These are phyloP conservation scores for Sardina pilchardus DNA, from an alignment of 2,113 vertebrate species.

Conservation along the genomic window DNA sequence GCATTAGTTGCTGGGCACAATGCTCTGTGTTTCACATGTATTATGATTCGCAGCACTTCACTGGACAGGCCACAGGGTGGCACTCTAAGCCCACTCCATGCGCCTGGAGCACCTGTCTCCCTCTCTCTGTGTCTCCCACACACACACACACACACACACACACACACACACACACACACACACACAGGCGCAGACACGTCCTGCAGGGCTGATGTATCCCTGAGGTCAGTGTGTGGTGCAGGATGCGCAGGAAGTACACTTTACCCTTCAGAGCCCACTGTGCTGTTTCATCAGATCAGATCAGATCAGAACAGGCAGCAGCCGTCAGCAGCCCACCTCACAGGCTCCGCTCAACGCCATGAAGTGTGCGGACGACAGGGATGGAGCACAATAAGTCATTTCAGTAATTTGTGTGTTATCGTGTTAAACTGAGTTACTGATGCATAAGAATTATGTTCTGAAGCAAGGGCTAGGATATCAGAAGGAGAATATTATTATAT, in stretches of 20 bases:
- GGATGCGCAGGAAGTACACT: background rate
- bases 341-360: background rate
- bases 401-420: background rate
- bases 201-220: background rate
- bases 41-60: background rate
- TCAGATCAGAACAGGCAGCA: background rate
- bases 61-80: background rate
- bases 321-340: background rate
- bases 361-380: background rate
- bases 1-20: background rate
- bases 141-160: background rate
- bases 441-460: no score
- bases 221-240: constrained; percentile 1
- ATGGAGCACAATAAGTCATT: background rate
- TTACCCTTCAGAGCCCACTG: constrained; percentile 4
- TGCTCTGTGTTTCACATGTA: background rate
- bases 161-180: background rate
- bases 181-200: background rate
- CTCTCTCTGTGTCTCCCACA: background rate
- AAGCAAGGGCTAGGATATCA: no score
- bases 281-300: background rate
- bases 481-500: no score
- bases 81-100: background rate
- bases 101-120: background rate
- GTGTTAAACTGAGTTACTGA: background rate